A percentile compares a stretch with the other conserved stretches of the same genome.
phyloP scores from a whole-genome alignment of 2,113 vertebrate species.

The Ophthalmolycus amberensis region DNA sequence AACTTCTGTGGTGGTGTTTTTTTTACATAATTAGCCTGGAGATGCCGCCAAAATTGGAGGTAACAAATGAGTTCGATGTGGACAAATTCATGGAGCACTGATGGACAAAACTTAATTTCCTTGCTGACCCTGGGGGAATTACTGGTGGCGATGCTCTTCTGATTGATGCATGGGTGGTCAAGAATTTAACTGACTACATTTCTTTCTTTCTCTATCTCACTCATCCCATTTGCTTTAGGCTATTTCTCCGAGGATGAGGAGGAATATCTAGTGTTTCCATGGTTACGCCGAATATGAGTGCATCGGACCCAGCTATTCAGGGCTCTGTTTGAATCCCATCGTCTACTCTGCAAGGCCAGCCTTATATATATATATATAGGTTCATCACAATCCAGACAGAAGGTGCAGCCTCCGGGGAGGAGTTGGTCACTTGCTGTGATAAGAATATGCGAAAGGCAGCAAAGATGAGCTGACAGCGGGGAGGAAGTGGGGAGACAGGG shows the following conservation, averaged over 20 bases:
- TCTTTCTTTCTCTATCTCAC: neutral
- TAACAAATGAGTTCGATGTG: conserved; percentile 1
- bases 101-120: conserved; percentile 1
- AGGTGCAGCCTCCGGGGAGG: conserved; percentile 11
- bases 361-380: conserved; percentile 13
- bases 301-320: conserved; percentile 61
- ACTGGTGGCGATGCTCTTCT: neutral
- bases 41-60: neutral
- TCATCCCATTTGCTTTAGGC: conserved; percentile 29
- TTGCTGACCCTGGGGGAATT: neutral
- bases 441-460: conserved; percentile 28
- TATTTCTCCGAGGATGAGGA: conserved; percentile 33
- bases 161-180: neutral
- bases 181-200: conserved; percentile 3
- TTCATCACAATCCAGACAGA: conserved; percentile 13
- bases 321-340: conserved; percentile 43
- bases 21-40: conserved; percentile 11
- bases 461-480: conserved; percentile 32
- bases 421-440: conserved; percentile 33
- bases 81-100: neutral
- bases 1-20: neutral
- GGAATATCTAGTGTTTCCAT: conserved; percentile 69
- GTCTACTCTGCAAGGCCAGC: conserved; percentile 29
- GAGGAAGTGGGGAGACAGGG: neutral
- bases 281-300: conserved; percentile 58